These are phyloP conservation scores for Brachypterus glaber DNA, from an alignment of 2,888 invertebrate species.

Conservation along the genomic window DNA sequence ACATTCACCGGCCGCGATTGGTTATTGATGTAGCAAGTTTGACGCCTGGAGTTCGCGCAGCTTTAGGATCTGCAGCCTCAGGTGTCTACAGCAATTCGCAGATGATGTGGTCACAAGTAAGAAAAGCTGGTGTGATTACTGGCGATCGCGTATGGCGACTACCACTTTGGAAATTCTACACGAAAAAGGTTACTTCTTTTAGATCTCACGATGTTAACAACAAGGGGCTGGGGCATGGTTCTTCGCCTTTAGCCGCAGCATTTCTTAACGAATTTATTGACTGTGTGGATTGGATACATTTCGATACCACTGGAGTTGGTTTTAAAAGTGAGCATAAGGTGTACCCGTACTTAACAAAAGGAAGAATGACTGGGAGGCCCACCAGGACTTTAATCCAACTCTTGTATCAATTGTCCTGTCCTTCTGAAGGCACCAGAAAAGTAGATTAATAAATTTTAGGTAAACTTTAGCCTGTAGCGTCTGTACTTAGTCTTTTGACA, in stretches of 20 bases:
- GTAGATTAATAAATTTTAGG: constrained; percentile 19
- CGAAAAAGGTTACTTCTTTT: constrained; percentile 39
- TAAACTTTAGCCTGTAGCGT: too few relatives aligned
- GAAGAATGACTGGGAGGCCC: constrained; percentile 45
- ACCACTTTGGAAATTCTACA: constrained; percentile 50
- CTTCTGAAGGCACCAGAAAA: constrained; percentile 30
- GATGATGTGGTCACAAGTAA: constrained; percentile 43
- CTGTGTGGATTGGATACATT: constrained; percentile 50
- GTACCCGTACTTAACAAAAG: constrained; percentile 46
- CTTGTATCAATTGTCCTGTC: constrained; percentile 39
- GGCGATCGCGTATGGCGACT: constrained; percentile 56
- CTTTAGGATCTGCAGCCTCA: constrained; percentile 45
- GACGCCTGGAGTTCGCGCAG: constrained; percentile 48
- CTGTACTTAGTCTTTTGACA: too few relatives aligned
- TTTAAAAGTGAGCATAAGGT: constrained; percentile 45
- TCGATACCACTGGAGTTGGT: constrained; percentile 51
- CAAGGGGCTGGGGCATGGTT: constrained; percentile 35
- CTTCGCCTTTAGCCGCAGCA: constrained; percentile 37
- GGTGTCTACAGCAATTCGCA: constrained; percentile 49
- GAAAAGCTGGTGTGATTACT: constrained; percentile 45
- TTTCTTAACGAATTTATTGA: constrained; percentile 46
- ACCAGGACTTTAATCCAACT: constrained; percentile 44
- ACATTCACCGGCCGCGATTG: constrained; percentile 47
- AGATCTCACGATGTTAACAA: constrained; percentile 38
- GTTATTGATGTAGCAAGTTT: constrained; percentile 64